These are phyloP conservation scores for Pangasius macronema DNA, from an alignment of 2,797 vertebrate genomes.

Conservation along the genomic window DNA sequence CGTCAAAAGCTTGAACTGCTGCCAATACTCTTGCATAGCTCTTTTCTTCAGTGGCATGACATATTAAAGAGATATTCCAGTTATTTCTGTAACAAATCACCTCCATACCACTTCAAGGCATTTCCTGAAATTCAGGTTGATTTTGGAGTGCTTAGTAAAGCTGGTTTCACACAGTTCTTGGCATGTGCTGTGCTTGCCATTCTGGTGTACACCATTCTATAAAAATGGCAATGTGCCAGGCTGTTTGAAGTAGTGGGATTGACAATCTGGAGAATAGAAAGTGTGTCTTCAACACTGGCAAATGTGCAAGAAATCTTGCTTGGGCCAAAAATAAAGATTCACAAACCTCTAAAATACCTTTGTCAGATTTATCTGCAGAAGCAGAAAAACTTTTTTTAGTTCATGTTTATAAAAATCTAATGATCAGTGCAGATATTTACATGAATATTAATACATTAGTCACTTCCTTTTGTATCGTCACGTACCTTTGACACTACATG, in stretches of 20 bases:
- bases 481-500: no score
- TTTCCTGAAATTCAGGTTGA: slow-evolving; percentile 16
- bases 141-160: neutral
- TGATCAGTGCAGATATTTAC: neutral
- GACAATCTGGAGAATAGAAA: neutral
- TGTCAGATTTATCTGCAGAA: neutral
- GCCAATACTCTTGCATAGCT: neutral
- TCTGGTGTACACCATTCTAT: neutral
- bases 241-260: neutral
- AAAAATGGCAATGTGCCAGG: slow-evolving; percentile 18
- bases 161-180: neutral
- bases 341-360: neutral
- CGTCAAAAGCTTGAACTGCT: neutral
- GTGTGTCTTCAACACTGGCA: neutral
- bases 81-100: neutral
- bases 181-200: neutral
- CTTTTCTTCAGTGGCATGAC: neutral
- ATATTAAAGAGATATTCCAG: neutral
- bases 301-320: neutral
- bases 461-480: no score
- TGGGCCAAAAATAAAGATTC: neutral
- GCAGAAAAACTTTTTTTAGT: neutral
- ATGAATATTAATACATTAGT: no score
- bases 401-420: neutral
- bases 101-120: neutral